Conservation (phyloP, 1,140 invertebrate species). For the Apis florea region DNA sequence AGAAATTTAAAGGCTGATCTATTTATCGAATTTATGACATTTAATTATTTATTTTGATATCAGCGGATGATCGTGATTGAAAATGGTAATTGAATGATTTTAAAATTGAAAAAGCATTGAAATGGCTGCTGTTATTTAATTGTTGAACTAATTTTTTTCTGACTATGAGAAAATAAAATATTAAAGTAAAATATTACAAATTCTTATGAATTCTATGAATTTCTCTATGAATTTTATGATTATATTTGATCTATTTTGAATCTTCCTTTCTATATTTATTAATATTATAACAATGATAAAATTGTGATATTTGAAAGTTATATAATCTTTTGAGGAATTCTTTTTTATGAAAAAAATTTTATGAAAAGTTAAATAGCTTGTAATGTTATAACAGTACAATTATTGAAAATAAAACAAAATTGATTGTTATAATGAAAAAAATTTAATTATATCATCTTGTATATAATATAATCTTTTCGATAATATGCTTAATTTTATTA, state of each 20-base stretch:
- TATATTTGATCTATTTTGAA: too few relatives aligned
- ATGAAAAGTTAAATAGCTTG: neutral
- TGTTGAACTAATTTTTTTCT: too few relatives aligned
- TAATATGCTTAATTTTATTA: neutral
- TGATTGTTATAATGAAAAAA: neutral
- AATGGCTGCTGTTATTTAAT: too few relatives aligned
- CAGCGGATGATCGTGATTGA: conserved; percentile 29
- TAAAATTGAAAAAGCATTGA: conserved; percentile 28
- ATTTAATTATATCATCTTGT: neutral
- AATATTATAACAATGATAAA: too few relatives aligned
- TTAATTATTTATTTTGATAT: conserved; percentile 33
- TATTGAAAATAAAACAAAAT: neutral
- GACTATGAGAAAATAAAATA: too few relatives aligned
- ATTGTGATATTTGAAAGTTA: too few relatives aligned
- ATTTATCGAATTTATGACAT: conserved; percentile 16
- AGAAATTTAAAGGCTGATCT: conserved; percentile 47
- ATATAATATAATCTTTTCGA: neutral
- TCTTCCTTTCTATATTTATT: too few relatives aligned
- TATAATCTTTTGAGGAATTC: too few relatives aligned
- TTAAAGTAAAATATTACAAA: too few relatives aligned
- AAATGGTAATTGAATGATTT: conserved; percentile 25
- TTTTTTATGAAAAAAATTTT: neutral
- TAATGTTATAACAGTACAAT: neutral
- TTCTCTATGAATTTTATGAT: too few relatives aligned
- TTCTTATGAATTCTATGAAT: too few relatives aligned